These are phyloP conservation scores for Alligator mississippiensis DNA, from an alignment of 2,113 vertebrate genomes.

Conservation along the genomic window DNA sequence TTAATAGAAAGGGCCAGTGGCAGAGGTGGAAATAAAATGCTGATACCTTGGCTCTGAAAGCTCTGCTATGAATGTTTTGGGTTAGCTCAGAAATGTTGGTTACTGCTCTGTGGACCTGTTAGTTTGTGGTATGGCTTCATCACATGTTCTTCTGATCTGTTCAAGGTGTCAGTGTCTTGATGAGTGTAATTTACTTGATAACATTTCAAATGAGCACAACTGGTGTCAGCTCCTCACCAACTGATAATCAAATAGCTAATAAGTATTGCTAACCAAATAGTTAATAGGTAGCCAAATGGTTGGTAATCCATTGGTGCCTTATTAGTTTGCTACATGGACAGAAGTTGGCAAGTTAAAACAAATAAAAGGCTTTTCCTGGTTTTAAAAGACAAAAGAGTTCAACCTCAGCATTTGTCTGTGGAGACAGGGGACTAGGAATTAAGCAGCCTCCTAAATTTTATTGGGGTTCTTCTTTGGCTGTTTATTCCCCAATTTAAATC, in stretches of 20 bases:
- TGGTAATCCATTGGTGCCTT: background rate
- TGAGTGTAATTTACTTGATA: conserved; percentile 50
- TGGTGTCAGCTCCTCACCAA: conserved; percentile 36
- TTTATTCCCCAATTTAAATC: too few species aligned
- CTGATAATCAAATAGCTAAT: background rate
- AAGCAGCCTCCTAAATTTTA: too few species aligned
- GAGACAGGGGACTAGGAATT: too few species aligned
- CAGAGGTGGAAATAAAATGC: background rate
- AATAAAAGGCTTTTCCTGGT: too few species aligned
- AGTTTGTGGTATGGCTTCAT: background rate
- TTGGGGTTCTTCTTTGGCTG: too few species aligned
- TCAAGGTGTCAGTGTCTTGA: conserved; percentile 3
- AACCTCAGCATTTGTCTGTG: too few species aligned
- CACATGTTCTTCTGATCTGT: conserved; percentile 28
- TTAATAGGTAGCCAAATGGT: conserved; percentile 11
- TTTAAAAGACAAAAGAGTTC: too few species aligned
- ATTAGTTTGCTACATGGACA: background rate
- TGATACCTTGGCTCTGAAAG: rapidly evolving
- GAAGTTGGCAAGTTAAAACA: background rate
- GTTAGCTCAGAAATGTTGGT: background rate
- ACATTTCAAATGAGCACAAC: conserved; percentile 51
- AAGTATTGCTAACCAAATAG: conserved; percentile 19
- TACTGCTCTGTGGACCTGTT: background rate
- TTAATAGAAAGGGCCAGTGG: background rate
- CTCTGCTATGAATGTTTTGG: background rate